These are phyloP conservation scores for Caenorhabditis sinica DNA, from an alignment of 2,888 invertebrate species.

Conservation along the genomic window DNA sequence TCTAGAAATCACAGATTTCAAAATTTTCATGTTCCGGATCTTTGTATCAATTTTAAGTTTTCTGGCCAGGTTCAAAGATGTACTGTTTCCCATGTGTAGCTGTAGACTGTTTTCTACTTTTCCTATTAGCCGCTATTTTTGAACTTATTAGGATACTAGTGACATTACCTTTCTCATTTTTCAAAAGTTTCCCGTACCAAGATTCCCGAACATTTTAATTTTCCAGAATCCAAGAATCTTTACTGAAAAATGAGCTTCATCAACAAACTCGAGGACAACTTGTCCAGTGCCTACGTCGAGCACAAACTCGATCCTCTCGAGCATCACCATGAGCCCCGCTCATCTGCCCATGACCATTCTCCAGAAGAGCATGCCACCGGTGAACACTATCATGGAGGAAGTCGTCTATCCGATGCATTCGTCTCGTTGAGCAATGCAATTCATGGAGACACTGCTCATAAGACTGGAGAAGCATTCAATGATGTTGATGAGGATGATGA, in stretches of 20 bases:
- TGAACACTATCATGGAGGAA: background rate
- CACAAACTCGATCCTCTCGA: background rate
- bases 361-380: background rate
- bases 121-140: too few relatives aligned
- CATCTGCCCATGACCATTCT: background rate
- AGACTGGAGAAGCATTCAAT: conserved; percentile 24
- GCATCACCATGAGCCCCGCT: background rate
- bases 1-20: background rate
- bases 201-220: too few relatives aligned
- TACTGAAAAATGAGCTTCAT: background rate
- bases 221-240: background rate
- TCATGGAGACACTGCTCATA: background rate
- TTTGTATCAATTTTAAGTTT: too few relatives aligned
- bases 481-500: background rate
- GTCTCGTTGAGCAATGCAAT: conserved; percentile 1
- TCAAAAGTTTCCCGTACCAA: too few relatives aligned
- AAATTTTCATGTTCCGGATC: too few relatives aligned
- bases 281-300: background rate
- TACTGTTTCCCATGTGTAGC: too few relatives aligned
- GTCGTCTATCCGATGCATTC: conserved; percentile 16
- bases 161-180: too few relatives aligned
- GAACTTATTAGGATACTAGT: too few relatives aligned
- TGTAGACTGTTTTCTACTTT: too few relatives aligned
- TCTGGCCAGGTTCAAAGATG: too few relatives aligned
- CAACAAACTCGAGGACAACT: background rate